Conservation (phyloP, 2,113 vertebrate species). For the Emydocephalus ijimae region DNA sequence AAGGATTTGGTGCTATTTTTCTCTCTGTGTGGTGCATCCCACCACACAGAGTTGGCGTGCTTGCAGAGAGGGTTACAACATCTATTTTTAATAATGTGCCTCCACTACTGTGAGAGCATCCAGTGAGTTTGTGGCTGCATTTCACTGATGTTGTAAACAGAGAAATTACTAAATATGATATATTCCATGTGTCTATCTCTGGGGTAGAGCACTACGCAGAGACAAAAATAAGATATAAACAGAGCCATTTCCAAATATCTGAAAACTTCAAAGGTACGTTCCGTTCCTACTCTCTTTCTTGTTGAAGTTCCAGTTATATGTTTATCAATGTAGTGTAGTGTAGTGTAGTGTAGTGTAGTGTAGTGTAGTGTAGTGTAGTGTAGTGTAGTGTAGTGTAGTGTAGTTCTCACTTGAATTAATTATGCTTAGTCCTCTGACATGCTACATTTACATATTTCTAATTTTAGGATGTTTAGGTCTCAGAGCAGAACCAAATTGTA, state of each 20-base stretch:
- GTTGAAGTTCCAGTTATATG: neutral
- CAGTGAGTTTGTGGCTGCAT: neutral
- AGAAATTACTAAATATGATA: neutral
- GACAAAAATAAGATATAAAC: neutral
- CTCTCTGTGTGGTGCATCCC: neutral
- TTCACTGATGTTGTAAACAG: constrained; percentile 1
- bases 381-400: neutral
- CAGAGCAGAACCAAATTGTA: neutral
- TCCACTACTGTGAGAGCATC: neutral
- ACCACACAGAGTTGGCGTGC: neutral
- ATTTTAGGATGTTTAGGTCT: neutral
- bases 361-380: no score
- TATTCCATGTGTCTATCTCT: neutral
- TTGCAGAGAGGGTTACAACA: constrained; percentile 3
- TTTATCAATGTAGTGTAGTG: neutral
- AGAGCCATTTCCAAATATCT: neutral
- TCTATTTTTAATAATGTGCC: constrained; percentile 6
- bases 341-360: no score
- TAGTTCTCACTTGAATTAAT: neutral
- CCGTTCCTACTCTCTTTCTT: neutral
- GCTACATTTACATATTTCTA: neutral
- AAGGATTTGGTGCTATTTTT: constrained; percentile 9
- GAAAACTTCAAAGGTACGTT: neutral
- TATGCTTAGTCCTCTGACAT: neutral
- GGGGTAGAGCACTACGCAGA: neutral